Base-by-base conservation (phyloP, 2,888 invertebrate species). In the Patella pellucida region DNA sequence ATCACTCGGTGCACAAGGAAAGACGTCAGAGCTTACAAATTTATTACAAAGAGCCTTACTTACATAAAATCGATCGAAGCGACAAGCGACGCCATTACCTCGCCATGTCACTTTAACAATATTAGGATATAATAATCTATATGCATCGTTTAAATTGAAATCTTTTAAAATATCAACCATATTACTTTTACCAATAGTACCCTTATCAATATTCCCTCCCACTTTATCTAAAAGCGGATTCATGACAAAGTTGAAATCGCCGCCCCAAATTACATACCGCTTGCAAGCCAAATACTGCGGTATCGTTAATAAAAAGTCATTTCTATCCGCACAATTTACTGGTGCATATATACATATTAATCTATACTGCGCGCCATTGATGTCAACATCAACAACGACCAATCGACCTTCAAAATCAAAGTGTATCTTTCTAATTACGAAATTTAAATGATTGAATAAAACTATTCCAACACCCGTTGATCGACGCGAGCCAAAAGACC, bases 51-150 rank as follows among this genome's bases (percentile, higher is more conserved):
- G 62, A 62, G 19, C 23, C 23, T 14, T 62, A 62, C 23, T 62
- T 3, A 62, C 19, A 62, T 62, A 62, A 62, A 62, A 62, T 62
- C 62, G 62, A 23, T 62, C 62, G 19, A 62, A 62, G 62, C 62
- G 62, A 62, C 62, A 62, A 23, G 62, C 19, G 62, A 62, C 62
- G 15, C 62, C 23, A 23, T 19, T 23, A 14, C 62, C 62, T 23
- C 62, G 62, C 62, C 62, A 62, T 62, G 62, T 62, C 62, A 62
- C 62, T 23, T 19, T 23, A 62, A 62, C 62, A 62, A 62, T 62
- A 62, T 19, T 62, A 62, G 62, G 62, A 23, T 62, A 62, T 23
- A 62, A 23, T 11, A 23, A 23, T 62, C 62, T 19, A 62, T 62
- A 62, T 62, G 62, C 62, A 15, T 62, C 62, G 14, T 11, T 62